These are phyloP conservation scores for Drosophila suboccidentalis DNA, from an alignment of 2,888 invertebrate genomes.

Conservation along the genomic window DNA sequence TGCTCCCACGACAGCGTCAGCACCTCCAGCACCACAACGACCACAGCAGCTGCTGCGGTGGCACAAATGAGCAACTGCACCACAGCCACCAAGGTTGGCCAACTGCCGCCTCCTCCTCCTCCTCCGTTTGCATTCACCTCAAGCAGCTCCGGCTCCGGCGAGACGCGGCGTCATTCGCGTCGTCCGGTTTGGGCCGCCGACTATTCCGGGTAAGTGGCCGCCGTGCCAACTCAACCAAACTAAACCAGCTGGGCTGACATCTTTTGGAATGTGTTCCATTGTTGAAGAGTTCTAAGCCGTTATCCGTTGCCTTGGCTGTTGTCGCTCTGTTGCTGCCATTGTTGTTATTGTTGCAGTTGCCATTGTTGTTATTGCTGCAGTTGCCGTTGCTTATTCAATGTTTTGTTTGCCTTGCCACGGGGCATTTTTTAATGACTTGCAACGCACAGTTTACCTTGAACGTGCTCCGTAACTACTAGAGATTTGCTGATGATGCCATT, in stretches of 20 bases:
- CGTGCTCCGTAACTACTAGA: slow-evolving; percentile 51
- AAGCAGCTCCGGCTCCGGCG: slow-evolving; percentile 77
- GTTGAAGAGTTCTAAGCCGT: slow-evolving; percentile 63
- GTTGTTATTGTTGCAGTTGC: slow-evolving; percentile 34
- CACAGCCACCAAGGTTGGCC: slow-evolving; percentile 14
- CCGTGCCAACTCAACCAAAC: slow-evolving; percentile 4
- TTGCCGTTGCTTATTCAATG: slow-evolving; percentile 45
- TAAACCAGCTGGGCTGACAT: slow-evolving; percentile 30
- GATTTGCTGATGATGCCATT: slow-evolving; percentile 48
- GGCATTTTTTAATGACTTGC: slow-evolving; percentile 74
- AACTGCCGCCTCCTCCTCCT: slow-evolving; percentile 15
- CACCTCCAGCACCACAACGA: slow-evolving; percentile 84
- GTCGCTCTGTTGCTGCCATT: slow-evolving; percentile 33
- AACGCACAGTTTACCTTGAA: slow-evolving; percentile 70
- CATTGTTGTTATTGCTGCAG: slow-evolving; percentile 28
- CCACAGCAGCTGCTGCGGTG: slow-evolving; percentile 63
- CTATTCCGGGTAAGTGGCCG: slow-evolving; percentile 88
- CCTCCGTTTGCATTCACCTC: slow-evolving; percentile 63
- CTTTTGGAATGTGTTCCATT: slow-evolving; percentile 63
- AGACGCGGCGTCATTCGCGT: slow-evolving; percentile 76
- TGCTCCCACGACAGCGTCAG: slow-evolving; percentile 71
- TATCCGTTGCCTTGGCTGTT: slow-evolving; percentile 11
- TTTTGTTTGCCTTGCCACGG: slow-evolving; percentile 60
- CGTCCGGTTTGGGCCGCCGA: slow-evolving; percentile 89
- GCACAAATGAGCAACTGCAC: slow-evolving; percentile 19